These are phyloP conservation scores for Balearica regulorum DNA, from an alignment of 2,797 vertebrate genomes.

Conservation along the genomic window DNA sequence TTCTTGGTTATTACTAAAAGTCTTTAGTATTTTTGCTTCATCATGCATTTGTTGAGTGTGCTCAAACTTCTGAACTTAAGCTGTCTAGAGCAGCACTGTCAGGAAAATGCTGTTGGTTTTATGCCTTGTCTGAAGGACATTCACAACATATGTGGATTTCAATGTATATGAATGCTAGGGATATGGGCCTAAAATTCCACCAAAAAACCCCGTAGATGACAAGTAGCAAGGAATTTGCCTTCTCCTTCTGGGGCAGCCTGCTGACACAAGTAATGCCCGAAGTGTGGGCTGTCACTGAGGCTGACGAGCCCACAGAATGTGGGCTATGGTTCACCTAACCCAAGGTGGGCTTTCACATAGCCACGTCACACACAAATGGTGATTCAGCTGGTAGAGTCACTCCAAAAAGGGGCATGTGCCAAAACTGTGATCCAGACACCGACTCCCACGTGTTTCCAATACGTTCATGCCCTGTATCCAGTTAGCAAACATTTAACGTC, in stretches of 20 bases:
- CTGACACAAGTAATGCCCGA: neutral
- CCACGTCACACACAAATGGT: fast-evolving
- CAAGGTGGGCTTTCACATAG: neutral
- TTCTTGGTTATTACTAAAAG: neutral
- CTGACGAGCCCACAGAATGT: neutral
- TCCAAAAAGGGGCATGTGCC: neutral
- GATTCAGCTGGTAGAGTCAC: neutral
- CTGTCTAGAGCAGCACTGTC: neutral
- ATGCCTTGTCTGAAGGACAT: neutral
- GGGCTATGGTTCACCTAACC: neutral
- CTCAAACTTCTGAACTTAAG: neutral
- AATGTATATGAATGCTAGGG: neutral
- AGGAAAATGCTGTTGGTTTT: neutral
- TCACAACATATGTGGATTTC: neutral
- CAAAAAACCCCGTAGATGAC: neutral
- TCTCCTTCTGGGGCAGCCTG: neutral
- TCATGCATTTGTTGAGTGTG: neutral
- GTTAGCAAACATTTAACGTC: neutral
- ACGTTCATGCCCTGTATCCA: neutral
- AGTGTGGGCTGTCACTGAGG: neutral
- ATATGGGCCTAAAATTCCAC: neutral
- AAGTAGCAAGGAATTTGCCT: neutral
- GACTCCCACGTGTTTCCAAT: neutral
- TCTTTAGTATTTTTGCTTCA: neutral
- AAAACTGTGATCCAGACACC: neutral